phyloP scores from a whole-genome alignment of 2,113 vertebrate species.

The Piprites chloris region DNA sequence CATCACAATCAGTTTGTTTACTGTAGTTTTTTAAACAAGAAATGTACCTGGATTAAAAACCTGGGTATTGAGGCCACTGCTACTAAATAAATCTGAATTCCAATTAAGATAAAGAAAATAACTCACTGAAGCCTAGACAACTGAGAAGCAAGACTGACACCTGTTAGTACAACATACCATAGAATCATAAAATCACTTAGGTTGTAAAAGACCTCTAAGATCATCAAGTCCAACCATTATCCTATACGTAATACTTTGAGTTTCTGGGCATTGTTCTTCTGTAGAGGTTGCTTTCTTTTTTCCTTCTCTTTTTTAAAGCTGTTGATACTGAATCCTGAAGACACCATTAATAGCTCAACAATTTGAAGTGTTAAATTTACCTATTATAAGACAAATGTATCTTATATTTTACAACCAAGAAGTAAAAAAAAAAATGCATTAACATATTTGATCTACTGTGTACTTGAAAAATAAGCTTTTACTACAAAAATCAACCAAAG shows the following conservation, averaged over 20 bases:
- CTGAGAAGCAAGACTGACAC: not conserved
- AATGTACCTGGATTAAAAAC: not conserved
- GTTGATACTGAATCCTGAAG: not conserved
- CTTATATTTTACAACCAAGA: not conserved
- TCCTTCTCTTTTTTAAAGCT: not conserved
- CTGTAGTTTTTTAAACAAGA: not conserved
- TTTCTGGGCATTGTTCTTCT: not conserved
- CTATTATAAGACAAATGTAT: not conserved
- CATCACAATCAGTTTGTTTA: not conserved
- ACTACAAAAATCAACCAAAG: not conserved
- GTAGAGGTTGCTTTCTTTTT: not conserved
- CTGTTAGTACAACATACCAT: not conserved
- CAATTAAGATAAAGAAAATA: not conserved
- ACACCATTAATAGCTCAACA: not conserved
- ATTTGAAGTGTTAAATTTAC: not conserved
- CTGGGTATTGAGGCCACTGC: not conserved
- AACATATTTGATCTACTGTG: not conserved
- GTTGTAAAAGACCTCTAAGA: not conserved
- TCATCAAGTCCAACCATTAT: not conserved
- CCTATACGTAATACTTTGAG: not conserved
- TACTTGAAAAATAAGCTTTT: not conserved
- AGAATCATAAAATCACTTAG: not conserved
- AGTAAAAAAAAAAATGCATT: conserved; percentile 35
- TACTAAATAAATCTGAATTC: not conserved
- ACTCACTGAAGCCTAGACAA: not conserved